phyloP scores from a whole-genome alignment of 2,797 vertebrate genomes.

The Philypnodon macrostomus region DNA sequence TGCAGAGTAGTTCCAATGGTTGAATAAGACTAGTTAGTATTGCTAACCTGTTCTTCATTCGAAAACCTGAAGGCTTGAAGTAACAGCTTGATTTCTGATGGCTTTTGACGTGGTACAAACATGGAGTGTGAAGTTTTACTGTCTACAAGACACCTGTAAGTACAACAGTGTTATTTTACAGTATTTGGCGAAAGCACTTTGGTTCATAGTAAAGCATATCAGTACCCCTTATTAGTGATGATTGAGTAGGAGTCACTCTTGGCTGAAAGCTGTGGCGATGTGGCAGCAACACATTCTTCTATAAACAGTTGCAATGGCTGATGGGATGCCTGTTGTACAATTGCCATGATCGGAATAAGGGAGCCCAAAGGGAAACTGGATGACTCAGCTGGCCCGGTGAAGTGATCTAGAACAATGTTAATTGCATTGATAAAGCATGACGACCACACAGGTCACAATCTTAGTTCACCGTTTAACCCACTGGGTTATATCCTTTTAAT shows the following conservation, averaged over 20 bases:
- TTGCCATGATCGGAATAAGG: slow-evolving; percentile 72
- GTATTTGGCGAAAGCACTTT: neutral
- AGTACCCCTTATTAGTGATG: slow-evolving; percentile 79
- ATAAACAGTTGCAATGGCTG: slow-evolving; percentile 74
- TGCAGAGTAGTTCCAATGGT: neutral
- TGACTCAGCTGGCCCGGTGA: slow-evolving; percentile 45
- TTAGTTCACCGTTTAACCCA: no score
- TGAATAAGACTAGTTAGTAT: neutral
- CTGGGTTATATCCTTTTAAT: no score
- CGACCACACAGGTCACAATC: no score
- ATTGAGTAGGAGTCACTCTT: slow-evolving; percentile 59
- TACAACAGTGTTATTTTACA: neutral
- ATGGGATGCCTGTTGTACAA: slow-evolving; percentile 60
- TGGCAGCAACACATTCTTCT: slow-evolving; percentile 76
- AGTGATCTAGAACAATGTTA: slow-evolving; percentile 62
- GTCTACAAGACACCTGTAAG: slow-evolving; percentile 74
- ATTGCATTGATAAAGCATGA: neutral
- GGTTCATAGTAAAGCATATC: neutral
- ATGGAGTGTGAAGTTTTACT: slow-evolving; percentile 61
- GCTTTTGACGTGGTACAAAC: slow-evolving; percentile 59
- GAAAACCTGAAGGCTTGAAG: slow-evolving; percentile 78
- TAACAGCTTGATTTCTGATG: slow-evolving; percentile 58
- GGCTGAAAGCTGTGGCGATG: slow-evolving; percentile 12
- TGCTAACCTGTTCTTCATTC: slow-evolving; percentile 54
- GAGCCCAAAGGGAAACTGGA: slow-evolving; percentile 67